Conservation (phyloP, 2,797 vertebrate genomes). For the Rhinatrema bivittatum region DNA sequence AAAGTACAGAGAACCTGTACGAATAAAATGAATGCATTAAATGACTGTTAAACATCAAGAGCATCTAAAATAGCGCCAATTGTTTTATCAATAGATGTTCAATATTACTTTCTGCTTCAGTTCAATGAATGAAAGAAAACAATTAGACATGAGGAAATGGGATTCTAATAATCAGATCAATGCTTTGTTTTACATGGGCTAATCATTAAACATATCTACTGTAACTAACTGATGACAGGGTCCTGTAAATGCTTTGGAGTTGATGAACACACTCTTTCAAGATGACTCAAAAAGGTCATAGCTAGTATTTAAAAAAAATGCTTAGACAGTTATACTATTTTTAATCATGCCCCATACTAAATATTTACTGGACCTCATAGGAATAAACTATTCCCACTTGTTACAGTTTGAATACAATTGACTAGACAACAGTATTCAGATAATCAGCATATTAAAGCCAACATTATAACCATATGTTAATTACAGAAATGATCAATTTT, state of each 20-base stretch:
- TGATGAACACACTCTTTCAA: no score
- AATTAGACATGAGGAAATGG: background rate
- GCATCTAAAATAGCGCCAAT: no score
- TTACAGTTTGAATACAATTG: constrained; percentile 77
- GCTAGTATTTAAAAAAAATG: no score
- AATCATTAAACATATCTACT: no score
- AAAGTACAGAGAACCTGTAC: constrained; percentile 7
- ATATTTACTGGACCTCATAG: constrained; percentile 50
- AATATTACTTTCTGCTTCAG: background rate
- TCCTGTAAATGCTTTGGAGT: no score
- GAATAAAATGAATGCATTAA: no score
- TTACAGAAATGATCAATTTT: constrained; percentile 97
- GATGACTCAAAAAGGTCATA: no score
- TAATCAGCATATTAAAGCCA: constrained; percentile 91
- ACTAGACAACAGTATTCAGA: constrained; percentile 79
- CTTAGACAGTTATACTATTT: constrained; percentile 44
- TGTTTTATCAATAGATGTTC: constrained; percentile 1
- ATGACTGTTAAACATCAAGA: no score
- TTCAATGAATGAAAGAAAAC: background rate
- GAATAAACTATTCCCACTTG: constrained; percentile 68
- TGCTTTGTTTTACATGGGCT: no score
- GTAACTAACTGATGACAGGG: no score
- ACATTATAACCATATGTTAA: constrained; percentile 94
- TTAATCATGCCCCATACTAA: constrained; percentile 50
- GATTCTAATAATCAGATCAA: background rate